Base-by-base conservation (phyloP, 2,113 vertebrate species). In the Leucosticte australis region DNA sequence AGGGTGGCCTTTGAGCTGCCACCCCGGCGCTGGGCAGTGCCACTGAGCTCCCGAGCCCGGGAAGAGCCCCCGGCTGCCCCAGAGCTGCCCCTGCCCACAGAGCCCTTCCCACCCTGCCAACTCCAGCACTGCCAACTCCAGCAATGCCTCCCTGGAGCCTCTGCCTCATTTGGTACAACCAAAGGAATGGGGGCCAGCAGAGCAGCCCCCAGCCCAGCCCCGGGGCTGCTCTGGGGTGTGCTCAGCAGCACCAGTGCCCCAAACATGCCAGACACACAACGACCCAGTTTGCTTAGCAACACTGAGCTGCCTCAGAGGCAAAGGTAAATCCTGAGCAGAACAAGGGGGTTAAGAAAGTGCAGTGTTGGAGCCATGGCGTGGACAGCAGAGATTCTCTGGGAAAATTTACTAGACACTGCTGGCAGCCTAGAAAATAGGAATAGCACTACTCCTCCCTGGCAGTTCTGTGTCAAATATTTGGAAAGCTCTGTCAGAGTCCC, bases 391-490 rank as follows among this genome's bases (percentile, higher is more conserved):
- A 86, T 83, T 90, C 83, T 75, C 90, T 87, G 90, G 76, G 90
- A 94, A 81, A 89, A 86, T 78, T 68, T 60, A 80, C 71, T 64
- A 16, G 85, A 55, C 59, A 15, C 8, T 75, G 64, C 76, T 75
- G 83, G 83, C 71, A 93, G 85, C 63, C 85, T n/a, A 13, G 64
- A 60, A 60, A 83, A 80, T 18, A 44, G 50, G 49, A 87, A 82
- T 0, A 64, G 73, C 64, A 15, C 44, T 1, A 24, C 26, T 22
- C 39, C n/a, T 62, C 63, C 20, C 76, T 31, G 41, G 46, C 63
- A 83, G 71, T 2, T 47, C 77, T 63, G 82, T 64, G 79, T 60
- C 88, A 96, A 97, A 93, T 94, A 95, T 93, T 96, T 93, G 94
- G 93, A 94, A 86, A 90, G 33, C 83, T 49, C 76, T 63, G 74